A percentile compares a stretch with the other conserved stretches of the same genome.
phyloP scores from a whole-genome alignment of 2,797 vertebrate species.

The Gymnoscopelus microlampas region DNA sequence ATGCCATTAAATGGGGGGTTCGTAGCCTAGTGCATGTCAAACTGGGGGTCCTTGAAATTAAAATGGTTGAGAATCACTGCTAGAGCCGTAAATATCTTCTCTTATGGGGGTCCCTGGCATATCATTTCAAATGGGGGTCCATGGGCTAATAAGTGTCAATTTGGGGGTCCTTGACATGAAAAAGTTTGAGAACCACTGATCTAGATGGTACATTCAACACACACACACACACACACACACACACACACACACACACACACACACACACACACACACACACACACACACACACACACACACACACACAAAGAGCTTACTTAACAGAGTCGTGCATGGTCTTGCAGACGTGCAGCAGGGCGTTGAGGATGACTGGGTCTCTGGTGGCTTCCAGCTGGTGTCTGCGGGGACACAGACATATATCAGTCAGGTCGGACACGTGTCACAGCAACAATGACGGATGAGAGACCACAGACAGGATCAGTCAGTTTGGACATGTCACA shows the following conservation, averaged over 20 bases:
- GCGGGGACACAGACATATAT: not conserved
- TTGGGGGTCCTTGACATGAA: too few relatives aligned
- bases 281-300: slow-evolving; percentile 20
- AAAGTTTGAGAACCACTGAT: too few relatives aligned
- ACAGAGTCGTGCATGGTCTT: slow-evolving; percentile 99
- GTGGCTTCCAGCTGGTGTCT: slow-evolving; percentile 94
- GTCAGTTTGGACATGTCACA: too few relatives aligned
- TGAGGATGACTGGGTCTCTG: slow-evolving; percentile 96
- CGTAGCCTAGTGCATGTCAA: too few relatives aligned
- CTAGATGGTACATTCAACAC: not conserved
- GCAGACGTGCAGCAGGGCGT: slow-evolving; percentile 94
- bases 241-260: not conserved
- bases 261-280: slow-evolving; percentile 13
- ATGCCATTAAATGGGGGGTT: too few relatives aligned
- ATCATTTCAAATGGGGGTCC: too few relatives aligned
- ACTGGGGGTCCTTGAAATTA: too few relatives aligned
- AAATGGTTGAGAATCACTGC: too few relatives aligned
- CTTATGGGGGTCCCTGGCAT: not conserved
- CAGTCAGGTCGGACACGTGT: not conserved
- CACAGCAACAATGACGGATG: too few relatives aligned
- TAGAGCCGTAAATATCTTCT: too few relatives aligned
- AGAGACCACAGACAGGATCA: too few relatives aligned
- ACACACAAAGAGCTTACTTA: slow-evolving; percentile 83
- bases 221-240: slow-evolving; percentile 1
- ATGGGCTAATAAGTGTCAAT: too few relatives aligned